phyloP scores from a whole-genome alignment of 2,797 vertebrate species.

The Meriones psammophilus region DNA sequence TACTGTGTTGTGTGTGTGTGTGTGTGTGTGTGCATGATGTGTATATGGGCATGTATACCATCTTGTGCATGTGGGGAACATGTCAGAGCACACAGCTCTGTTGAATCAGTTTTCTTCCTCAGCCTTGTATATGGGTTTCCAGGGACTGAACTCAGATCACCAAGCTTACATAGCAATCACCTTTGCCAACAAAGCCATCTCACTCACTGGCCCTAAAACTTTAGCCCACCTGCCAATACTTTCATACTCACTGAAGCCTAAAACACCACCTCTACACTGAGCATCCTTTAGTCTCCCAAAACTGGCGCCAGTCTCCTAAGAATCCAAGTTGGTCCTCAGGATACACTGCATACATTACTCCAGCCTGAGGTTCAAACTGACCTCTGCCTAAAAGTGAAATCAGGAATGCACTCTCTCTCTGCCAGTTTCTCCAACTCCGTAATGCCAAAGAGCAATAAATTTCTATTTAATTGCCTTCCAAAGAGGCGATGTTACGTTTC shows the following conservation, averaged over 20 bases:
- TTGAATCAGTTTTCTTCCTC: neutral
- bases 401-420: neutral
- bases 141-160: neutral
- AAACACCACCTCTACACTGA: neutral
- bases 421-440: neutral
- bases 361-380: conserved; percentile 30
- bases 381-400: conserved; percentile 50
- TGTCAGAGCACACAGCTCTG: neutral
- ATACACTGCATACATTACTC: neutral
- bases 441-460: neutral
- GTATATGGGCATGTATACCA: neutral
- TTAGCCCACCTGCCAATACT: neutral
- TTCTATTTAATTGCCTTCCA: conserved; percentile 20
- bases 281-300: neutral
- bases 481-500: neutral
- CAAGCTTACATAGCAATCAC: neutral
- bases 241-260: conserved; percentile 22
- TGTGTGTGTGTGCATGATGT: no score
- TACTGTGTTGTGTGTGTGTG: no score
- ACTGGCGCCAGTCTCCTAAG: neutral
- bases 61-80: neutral
- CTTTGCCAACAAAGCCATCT: neutral
- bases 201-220: neutral
- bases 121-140: neutral
- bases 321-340: conserved; percentile 15